Base-by-base conservation (phyloP, 2,113 vertebrate genomes). In the Catharus bicknelli region DNA sequence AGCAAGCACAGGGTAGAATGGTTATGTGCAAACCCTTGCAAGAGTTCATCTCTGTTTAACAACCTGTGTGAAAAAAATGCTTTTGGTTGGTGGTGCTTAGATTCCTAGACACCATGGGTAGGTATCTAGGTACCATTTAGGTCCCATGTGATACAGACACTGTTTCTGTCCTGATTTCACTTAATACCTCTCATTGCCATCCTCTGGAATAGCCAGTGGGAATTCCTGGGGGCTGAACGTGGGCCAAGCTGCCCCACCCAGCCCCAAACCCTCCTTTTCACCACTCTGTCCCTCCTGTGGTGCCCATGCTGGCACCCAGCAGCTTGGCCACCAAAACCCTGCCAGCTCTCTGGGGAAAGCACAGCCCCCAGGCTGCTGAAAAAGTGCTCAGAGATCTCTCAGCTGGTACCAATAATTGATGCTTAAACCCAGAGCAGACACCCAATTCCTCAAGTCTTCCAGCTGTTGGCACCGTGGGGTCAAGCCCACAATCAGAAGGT, bases 211-310 rank as follows among this genome's bases (percentile, higher is more conserved):
- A 57, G 3, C 19, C 54, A 36, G 8, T 6, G n/a, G 57, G 63
- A 80, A 20, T 79, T 32, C 26, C 26, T 13, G 6, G 17, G 14
- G 40, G 22, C 11, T 59, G 58, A 36, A n/a, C 40, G 16, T 0
- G 1, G 16, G 36, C 40, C 23, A 27, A 0, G 0, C 12, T 26
- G 9, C 10, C 32, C 13, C 20, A 22, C 19, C 19, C 13, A 68
- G 20, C 36, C 20, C 14, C 53, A 86, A 23, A 30, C 11, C 43
- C 23, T 84, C 10, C 21, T n/a, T 82, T n/a, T 13, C 27, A 13
- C 14, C 59, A 51, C 5, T 21, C 23, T 47, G 25, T 18, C 48
- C 53, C 15, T 50, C 13, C 43, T 30, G 25, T 3, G 9, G 4
- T 53, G 47, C 19, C 38, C 29, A 15, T 8, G 10, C 30, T 32